Evolutionary conservation across 2,797 vertebrate species (phyloP), one percentile per base, ranked within the genome.

Genomic region (Myoxocephalus aenaeus): DNA sequence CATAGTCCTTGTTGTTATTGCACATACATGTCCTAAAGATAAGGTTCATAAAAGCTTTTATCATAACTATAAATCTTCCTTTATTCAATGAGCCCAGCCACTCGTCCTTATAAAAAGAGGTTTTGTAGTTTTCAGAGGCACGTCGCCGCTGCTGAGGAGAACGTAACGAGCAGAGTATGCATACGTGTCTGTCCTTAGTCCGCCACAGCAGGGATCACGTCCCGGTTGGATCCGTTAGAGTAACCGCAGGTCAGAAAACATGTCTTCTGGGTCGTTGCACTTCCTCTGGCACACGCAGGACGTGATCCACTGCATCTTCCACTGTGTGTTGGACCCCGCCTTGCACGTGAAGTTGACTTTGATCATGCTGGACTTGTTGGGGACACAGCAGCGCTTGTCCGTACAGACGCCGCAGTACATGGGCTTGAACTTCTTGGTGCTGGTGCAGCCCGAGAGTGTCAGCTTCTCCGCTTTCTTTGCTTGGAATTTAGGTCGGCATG

Each of bases 291-390:
- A 99, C 73, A 97, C 96, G 0, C 98, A 99, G 0, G 98, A 98
- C 0, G 91, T 97, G 85, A 99, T 96, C 98, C 97, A 99, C 92
- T 97, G 96, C 97, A 99, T 97, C 93, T 96, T 97, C 98, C 98
- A 99, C 73, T 92, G 93, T 29, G 96, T 94, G 18, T 71, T 94
- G 51, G 94, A 89, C 87, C 96, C 96, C 0, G 89, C 95, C 63
- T 95, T 95, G 79, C 98, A 99, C 15, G 94, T 94, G 81, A 99
- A 99, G 85, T 95, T 92, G 56, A 99, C 89, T 0, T 95, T 96
- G 80, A 97, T 96, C 90, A 96, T 96, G 84, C 83, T 94, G 12
- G 97, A 97, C 85, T 96, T 96, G 72, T 95, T 97, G 50, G 98
- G 98, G 34, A 95, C 69, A n/a, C 98, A 99, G 92, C 98, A 99